Evolutionary conservation across 2,113 vertebrate species (phyloP).

Genomic region (Pseudorectes ferrugineus): DNA sequence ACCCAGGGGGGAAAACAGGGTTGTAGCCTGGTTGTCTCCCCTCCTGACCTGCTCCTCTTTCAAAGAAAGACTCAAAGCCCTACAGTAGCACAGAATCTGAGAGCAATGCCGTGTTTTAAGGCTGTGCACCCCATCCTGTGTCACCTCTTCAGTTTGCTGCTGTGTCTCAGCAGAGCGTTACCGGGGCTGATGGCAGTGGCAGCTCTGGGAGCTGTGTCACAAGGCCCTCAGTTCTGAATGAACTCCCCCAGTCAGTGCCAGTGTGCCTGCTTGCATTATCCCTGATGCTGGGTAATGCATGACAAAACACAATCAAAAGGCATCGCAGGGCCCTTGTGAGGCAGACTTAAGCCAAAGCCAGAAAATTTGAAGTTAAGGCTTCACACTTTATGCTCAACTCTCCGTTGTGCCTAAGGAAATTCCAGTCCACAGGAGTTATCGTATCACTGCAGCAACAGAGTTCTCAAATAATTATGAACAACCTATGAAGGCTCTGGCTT

Average conservation of each 20-base stretch:
- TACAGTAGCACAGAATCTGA: background rate
- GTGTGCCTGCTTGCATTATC: background rate
- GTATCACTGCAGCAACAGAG: background rate
- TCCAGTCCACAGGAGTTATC: background rate
- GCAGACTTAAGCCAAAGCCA: background rate
- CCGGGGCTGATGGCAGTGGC: background rate
- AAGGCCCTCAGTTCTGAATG: background rate
- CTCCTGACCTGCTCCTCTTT: background rate
- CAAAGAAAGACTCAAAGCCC: background rate
- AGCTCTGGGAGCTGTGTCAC: background rate
- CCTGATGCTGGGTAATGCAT: background rate
- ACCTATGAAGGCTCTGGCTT: background rate
- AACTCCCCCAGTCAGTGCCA: background rate
- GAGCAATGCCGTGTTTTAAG: background rate
- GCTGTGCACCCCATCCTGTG: background rate
- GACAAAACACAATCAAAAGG: background rate
- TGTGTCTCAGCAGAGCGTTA: background rate
- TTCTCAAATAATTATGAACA: background rate
- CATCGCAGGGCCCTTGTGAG: background rate
- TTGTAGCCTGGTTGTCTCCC: background rate
- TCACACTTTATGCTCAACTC: background rate
- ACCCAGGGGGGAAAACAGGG: rapidly evolving
- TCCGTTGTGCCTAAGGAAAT: background rate
- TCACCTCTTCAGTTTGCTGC: background rate
- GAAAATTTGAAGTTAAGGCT: background rate